Evolutionary conservation across 2,888 invertebrate genomes (phyloP).

Genomic region (Tiliacea aurago): DNA sequence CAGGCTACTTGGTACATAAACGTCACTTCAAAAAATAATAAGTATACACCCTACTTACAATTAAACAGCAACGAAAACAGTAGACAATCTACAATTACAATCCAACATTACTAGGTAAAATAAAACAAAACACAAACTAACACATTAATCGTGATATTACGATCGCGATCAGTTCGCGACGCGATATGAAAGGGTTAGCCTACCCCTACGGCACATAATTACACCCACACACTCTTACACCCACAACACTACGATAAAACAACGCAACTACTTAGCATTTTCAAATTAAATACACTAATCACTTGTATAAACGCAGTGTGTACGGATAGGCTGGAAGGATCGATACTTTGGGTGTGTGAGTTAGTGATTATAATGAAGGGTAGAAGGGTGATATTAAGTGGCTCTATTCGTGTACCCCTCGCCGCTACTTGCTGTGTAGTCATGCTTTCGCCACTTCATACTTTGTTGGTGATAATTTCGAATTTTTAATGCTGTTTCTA

Average conservation of each 20-base stretch:
- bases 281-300: conserved; percentile 91
- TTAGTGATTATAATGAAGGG: conserved; percentile 89
- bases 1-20: background rate
- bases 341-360: conserved; percentile 87
- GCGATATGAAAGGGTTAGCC: conserved; percentile 86
- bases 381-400: conserved; percentile 90
- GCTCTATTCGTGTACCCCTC: conserved; percentile 88
- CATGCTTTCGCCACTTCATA: conserved; percentile 87
- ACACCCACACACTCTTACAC: conserved; percentile 74
- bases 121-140: conserved; percentile 74
- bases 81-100: conserved; percentile 36
- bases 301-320: conserved; percentile 87
- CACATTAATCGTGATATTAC: conserved; percentile 85
- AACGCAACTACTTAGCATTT: conserved; percentile 90
- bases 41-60: background rate
- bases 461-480: conserved; percentile 82
- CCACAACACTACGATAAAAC: conserved; percentile 84
- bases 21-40: background rate
- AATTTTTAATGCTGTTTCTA: conserved; percentile 54
- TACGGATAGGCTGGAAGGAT: conserved; percentile 81
- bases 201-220: conserved; percentile 84
- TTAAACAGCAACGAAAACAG: background rate
- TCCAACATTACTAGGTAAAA: conserved; percentile 59
- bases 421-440: conserved; percentile 80
- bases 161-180: conserved; percentile 83